These are phyloP conservation scores for Agonopterix alstromeriana DNA, from an alignment of 2,888 invertebrate genomes.

Conservation along the genomic window DNA sequence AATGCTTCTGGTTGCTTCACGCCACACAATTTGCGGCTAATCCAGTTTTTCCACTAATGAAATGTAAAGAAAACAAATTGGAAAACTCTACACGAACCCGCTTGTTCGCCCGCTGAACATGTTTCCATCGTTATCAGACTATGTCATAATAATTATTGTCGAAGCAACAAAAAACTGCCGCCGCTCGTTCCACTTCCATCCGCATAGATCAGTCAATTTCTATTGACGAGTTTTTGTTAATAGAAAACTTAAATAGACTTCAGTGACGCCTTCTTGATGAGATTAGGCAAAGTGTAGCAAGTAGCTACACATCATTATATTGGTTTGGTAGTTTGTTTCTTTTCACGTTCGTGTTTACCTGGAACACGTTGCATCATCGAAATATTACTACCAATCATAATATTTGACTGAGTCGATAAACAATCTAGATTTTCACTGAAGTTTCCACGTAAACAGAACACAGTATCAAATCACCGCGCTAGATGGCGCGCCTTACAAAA, in stretches of 20 bases:
- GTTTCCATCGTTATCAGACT: slow-evolving; percentile 63
- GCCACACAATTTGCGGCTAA: slow-evolving; percentile 1
- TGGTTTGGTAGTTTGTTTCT: too few species aligned
- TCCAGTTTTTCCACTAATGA: slow-evolving; percentile 6
- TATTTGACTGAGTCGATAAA: too few species aligned
- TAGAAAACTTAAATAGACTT: slow-evolving; percentile 1
- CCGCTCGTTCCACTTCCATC: slow-evolving; percentile 33
- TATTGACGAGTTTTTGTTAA: slow-evolving; percentile 12
- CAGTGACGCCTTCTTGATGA: too few species aligned
- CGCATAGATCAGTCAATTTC: slow-evolving; percentile 31
- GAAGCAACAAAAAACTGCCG: slow-evolving; percentile 28
- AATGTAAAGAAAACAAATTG: slow-evolving; percentile 15
- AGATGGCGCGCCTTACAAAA: slow-evolving; percentile 15
- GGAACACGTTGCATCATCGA: too few species aligned
- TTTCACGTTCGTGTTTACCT: too few species aligned
- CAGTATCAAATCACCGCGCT: slow-evolving; percentile 8
- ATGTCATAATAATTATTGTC: slow-evolving; percentile 58
- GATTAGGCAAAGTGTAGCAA: too few species aligned
- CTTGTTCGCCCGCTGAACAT: slow-evolving; percentile 21
- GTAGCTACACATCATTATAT: too few species aligned
- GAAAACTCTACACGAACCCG: slow-evolving; percentile 11
- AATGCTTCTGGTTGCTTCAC: too few species aligned
- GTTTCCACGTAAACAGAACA: not conserved
- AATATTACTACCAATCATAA: too few species aligned
- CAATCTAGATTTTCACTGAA: too few species aligned